Base-by-base conservation (phyloP, 2,113 vertebrate species). In the Hydropotes inermis region DNA sequence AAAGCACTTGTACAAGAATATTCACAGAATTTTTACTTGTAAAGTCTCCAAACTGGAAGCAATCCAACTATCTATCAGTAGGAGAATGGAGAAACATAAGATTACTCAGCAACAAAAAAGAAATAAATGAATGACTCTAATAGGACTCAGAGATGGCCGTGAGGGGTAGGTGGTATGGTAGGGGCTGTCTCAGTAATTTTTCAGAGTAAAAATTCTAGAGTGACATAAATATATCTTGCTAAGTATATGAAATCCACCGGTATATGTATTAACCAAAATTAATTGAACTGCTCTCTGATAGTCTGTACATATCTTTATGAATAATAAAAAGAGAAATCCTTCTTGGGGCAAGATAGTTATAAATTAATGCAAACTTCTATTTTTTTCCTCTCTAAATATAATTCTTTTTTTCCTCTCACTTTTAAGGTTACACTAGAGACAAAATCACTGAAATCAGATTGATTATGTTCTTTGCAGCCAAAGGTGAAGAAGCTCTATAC, bases 221-320 rank as follows among this genome's bases (percentile, higher is more conserved):
- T 27, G 10, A 90, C 64, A 87, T 43, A 57, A 94, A 83, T 70
- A 91, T 58, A 39, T 85, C 23, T 91, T 95, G 67, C n/a, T 79
- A 94, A 13, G 2, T 76, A 27, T 85, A n/a, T 88, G 47, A 30
- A 33, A 91, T 88, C 87, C 11, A 81, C 43, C 30, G 33, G 13
- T 91, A 2, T 74, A 7, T 74, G 4, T 47, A 61, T 95, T 58
- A 87, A 58, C 58, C 81, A 91, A 95, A 91, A 39, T 78, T 86
- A 96, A 27, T 82, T 78, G 19, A 81, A 64, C 25, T 89, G 33
- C 1, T 28, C 45, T 97, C 70, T 92, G 61, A 95, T 96, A 98
- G 89, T 93, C 30, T 94, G 5, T 54, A 82, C 28, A 8, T 58
- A 91, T 15, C 25, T 52, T 70, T 55, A 70, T 91, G 91, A 87